phyloP scores from a whole-genome alignment of 2,888 invertebrate species.

The Ferdinandea cuprea region DNA sequence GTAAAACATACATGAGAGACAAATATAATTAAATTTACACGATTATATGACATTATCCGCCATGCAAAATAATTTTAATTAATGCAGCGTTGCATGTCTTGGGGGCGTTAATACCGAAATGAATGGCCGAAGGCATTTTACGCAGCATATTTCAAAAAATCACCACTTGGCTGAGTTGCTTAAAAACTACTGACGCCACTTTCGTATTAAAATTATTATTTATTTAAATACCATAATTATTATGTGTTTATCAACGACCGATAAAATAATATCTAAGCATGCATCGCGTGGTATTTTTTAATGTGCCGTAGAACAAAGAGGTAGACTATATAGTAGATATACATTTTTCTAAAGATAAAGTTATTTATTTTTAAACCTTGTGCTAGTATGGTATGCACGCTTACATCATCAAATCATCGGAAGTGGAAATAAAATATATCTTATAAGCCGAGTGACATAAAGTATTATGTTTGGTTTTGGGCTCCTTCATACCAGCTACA shows the following conservation, averaged over 20 bases:
- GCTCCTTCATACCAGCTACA: no score
- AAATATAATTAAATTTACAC: constrained; percentile 58
- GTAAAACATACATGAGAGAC: constrained; percentile 37
- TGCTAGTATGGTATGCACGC: not conserved
- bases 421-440: no score
- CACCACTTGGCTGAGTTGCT: constrained; percentile 4
- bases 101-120: constrained; percentile 46
- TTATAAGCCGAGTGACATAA: no score
- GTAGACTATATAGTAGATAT: no score
- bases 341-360: no score
- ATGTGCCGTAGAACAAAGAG: constrained; percentile 7
- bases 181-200: constrained; percentile 33
- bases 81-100: constrained; percentile 59
- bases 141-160: constrained; percentile 60
- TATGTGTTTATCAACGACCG: no score
- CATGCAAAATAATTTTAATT: constrained; percentile 65
- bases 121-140: constrained; percentile 41
- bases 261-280: constrained; percentile 11
- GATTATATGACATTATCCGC: constrained; percentile 58
- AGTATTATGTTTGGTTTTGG: no score
- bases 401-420: no score
- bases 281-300: not conserved
- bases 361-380: no score
- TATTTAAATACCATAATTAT: no score
- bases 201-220: constrained; percentile 2